Conservation (phyloP, 2,888 invertebrate genomes). For the Caenorhabditis becei region DNA sequence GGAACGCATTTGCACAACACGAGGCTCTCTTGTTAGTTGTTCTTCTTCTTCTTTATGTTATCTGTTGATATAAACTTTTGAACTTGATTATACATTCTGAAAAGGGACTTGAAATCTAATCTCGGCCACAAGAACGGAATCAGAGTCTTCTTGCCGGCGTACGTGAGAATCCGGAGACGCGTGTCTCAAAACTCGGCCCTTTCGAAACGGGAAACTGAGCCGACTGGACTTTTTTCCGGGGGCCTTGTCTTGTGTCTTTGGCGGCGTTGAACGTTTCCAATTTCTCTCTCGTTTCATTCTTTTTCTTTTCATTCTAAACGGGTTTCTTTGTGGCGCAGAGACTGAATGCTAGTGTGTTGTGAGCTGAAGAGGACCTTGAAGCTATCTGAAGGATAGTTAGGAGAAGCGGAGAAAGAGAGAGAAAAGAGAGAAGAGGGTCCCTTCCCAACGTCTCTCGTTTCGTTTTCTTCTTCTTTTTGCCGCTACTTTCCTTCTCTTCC, state of each 20-base stretch:
- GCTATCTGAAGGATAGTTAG: too few species aligned
- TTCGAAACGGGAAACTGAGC: conserved; percentile 17
- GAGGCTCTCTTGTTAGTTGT: background rate
- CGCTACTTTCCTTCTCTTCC: conserved; percentile 21
- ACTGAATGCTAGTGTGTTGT: background rate
- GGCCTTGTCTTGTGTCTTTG: background rate
- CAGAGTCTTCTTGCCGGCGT: background rate
- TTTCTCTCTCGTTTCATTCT: conserved; percentile 24
- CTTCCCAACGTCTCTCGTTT: conserved; percentile 37
- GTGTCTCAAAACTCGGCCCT: background rate
- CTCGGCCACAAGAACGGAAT: background rate
- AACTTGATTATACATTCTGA: too few species aligned
- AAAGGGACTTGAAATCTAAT: too few species aligned
- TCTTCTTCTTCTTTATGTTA: background rate
- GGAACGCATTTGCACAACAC: background rate
- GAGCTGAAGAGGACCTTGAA: background rate
- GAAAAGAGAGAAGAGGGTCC: conserved; percentile 23
- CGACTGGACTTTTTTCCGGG: conserved; percentile 37
- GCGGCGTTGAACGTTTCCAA: conserved; percentile 45
- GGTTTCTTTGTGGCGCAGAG: conserved; percentile 1
- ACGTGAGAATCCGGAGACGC: background rate
- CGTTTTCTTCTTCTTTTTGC: conserved; percentile 39
- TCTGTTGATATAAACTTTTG: too few species aligned
- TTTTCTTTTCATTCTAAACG: conserved; percentile 20
- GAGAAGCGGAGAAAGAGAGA: conserved; percentile 11